Evolutionary conservation across 2,797 vertebrate species (phyloP), one percentile per base, ranked within the genome.

Genomic region (Pristis pectinata): DNA sequence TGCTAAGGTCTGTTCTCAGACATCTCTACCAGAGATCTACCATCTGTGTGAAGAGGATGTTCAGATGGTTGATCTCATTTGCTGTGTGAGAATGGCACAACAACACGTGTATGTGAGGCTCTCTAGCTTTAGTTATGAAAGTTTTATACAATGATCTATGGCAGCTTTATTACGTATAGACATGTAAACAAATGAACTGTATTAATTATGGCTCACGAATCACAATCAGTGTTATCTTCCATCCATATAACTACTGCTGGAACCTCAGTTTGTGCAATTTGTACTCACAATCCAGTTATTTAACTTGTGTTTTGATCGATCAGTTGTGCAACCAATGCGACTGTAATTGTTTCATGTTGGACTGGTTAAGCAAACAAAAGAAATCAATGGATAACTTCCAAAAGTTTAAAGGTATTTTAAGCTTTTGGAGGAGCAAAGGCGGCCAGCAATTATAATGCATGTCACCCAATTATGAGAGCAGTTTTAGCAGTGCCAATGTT

Each of bases 301-400:
- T 41, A 37, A 37, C 19, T 85, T 85, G 56, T 59, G 19, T 37
- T 67, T 91, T 41, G 61, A 67, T 91, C 87, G 37, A 41, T 91
- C 87, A 41, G 67, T 89, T 89, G 15, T 19, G 53, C 5, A 89
- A 37, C 53, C 30, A 19, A 30, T 13, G 11, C 83, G 7, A 87
- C 53, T 89, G 85, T 89, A 89, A 61, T 89, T 89, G 85, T 67
- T 91, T 91, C 37, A 64, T 91, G 87, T 8, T 10, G 19, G 17
- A 10, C n/a, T 19, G 87, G n/a, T 67, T 27, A 91, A 64, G n/a
- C 87, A 91, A 91, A 67, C 61, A 67, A 37, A 91, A 41, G 59
- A 67, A 59, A 61, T 89, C 34, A 19, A 91, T 67, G 87, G 87
- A 91, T 37, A 8, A 61, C 61, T 37, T 91, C 19, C 17, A 91